These are phyloP conservation scores for Corynorhinus townsendii DNA, from an alignment of 2,113 vertebrate species.

Conservation along the genomic window DNA sequence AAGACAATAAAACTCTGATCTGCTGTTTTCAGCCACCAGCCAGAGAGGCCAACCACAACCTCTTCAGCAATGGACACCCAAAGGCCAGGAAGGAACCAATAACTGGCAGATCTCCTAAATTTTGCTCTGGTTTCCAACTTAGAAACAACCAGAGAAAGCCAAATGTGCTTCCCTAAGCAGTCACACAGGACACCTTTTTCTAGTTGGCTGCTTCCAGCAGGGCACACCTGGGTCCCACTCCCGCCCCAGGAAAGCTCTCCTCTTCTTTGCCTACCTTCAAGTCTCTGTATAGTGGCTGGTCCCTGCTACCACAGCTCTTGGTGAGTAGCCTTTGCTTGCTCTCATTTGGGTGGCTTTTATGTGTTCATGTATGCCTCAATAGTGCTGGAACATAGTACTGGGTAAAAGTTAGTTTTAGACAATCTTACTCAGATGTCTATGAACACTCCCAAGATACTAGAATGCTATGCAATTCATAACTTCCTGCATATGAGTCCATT, in stretches of 20 bases:
- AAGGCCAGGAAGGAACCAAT: neutral
- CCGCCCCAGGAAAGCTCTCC: rapidly evolving
- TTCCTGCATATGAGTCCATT: neutral
- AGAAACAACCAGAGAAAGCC: neutral
- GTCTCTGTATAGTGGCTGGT: rapidly evolving
- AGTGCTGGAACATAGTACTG: neutral
- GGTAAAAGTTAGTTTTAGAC: neutral
- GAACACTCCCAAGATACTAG: neutral
- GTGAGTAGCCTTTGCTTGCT: neutral
- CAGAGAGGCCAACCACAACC: neutral
- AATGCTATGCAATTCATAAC: neutral
- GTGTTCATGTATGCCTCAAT: neutral
- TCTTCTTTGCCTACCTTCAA: rapidly evolving
- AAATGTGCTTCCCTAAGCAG: neutral
- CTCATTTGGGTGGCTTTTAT: neutral
- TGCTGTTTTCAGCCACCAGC: neutral
- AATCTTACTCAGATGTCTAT: neutral
- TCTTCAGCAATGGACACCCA: rapidly evolving
- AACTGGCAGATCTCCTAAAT: neutral
- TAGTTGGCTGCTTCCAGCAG: no score
- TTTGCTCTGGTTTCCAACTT: neutral
- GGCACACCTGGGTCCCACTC: neutral
- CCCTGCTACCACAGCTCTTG: rapidly evolving
- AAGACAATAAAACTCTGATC: rapidly evolving
- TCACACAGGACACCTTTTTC: rapidly evolving